These are phyloP conservation scores for Mythimna vitellina DNA, from an alignment of 2,888 invertebrate species.

Conservation along the genomic window DNA sequence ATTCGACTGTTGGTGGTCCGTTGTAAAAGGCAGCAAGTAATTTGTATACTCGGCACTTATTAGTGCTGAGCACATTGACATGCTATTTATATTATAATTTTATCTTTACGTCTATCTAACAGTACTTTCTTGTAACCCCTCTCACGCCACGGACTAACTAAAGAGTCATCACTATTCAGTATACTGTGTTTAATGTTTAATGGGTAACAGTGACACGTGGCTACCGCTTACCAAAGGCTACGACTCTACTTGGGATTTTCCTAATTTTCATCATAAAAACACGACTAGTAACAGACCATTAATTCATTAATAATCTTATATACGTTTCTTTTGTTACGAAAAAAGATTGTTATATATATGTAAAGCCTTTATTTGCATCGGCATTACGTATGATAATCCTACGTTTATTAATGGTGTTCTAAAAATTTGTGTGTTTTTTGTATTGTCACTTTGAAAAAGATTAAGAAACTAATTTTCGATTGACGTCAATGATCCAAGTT, in stretches of 20 bases:
- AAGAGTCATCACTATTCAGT: constrained; percentile 41
- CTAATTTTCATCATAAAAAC: constrained; percentile 42
- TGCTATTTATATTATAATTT: constrained; percentile 14
- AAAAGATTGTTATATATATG: constrained; percentile 27
- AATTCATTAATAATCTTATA: constrained; percentile 39
- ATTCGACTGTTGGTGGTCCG: constrained; percentile 37
- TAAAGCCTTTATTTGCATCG: constrained; percentile 40
- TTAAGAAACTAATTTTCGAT: constrained; percentile 34
- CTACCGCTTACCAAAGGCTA: constrained; percentile 7
- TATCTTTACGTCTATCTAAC: neutral
- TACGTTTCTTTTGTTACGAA: constrained; percentile 27
- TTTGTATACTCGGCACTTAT: constrained; percentile 11
- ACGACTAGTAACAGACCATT: constrained; percentile 28
- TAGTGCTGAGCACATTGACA: constrained; percentile 1
- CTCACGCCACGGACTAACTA: constrained; percentile 17
- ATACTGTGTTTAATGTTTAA: constrained; percentile 36
- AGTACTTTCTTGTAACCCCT: constrained; percentile 19
- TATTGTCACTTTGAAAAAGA: constrained; percentile 35
- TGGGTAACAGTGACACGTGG: constrained; percentile 31
- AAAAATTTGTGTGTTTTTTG: constrained; percentile 26
- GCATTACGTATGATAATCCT: constrained; percentile 36
- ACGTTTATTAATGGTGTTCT: constrained; percentile 45
- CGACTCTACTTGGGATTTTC: constrained; percentile 46
- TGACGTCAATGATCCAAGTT: constrained; percentile 48
- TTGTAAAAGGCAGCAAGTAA: constrained; percentile 32